Evolutionary conservation across 2,113 vertebrate genomes (phyloP), one percentile per base, ranked within the genome.

Genomic region (Verasper variegatus): DNA sequence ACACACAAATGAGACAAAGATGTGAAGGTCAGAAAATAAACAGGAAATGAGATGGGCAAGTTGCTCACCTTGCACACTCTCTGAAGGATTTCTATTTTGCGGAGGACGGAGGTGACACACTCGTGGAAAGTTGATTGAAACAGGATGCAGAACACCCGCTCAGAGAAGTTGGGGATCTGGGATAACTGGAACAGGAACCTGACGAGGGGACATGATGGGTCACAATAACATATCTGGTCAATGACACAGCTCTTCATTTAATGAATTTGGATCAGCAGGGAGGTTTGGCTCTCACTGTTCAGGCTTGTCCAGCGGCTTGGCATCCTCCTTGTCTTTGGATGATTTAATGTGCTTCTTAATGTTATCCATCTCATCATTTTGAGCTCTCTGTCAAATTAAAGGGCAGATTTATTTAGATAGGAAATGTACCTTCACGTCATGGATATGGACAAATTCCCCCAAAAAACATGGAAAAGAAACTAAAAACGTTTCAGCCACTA

Each of bases 141-240:
- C 68, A 99, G 92, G 91, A 99, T 98, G 91, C 97, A 99, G 92
- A 98, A 98, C 17, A 97, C 96, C 63, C 97, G 91, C 72, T 97
- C 96, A 26, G 97, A 97, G 91, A 99, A 99, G 95, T 97, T 97
- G 83, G 97, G 96, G 91, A 98, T 97, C 88, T 96, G 92, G 1
- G 97, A 97, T 14, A 99, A 86, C 84, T 99, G 97, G 84, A 96
- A 96, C 11, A 99, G 95, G 88, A 99, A 99, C 93, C 98, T 99
- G 86, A 72, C 65, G 21, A 74, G 54, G 12, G 35, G 63, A 72
- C 18, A 68, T 47, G 42, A 75, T 40, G 7, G 71, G 23, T 42
- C 26, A 73, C 5, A 10, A 45, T 60, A 47, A 71, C 15, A 52
- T 11, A 35, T 75, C 37, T 17, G 18, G 61, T 65, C 52, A 58